A percentile compares a stretch with the other conserved stretches of the same genome.
Conservation (phyloP, 2,888 invertebrate genomes). For the Oxyteleia sp. region DNA sequence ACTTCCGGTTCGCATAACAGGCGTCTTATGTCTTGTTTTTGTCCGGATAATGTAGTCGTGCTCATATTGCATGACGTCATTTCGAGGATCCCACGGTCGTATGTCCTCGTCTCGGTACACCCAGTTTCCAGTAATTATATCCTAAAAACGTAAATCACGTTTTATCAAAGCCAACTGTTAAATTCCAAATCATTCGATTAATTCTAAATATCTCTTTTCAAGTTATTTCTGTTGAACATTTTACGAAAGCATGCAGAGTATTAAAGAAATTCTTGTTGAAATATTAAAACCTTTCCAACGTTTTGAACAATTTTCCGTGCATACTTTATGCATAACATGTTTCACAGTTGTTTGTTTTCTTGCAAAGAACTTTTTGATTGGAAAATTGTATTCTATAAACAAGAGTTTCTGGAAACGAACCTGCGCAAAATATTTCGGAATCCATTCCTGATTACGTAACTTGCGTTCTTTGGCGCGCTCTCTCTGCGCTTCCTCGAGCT, state of each 20-base stretch:
- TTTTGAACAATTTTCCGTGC: too few relatives aligned
- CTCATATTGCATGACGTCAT: constrained; percentile 96
- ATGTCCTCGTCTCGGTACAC: constrained; percentile 93
- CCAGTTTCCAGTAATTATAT: constrained; percentile 90
- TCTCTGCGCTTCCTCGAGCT: constrained; percentile 95
- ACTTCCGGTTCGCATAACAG: constrained; percentile 92
- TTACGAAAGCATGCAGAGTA: too few relatives aligned
- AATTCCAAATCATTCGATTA: not conserved
- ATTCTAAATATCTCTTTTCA: too few relatives aligned
- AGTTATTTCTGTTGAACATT: too few relatives aligned
- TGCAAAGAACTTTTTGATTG: too few relatives aligned
- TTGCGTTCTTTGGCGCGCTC: constrained; percentile 91
- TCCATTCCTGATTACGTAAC: constrained; percentile 91
- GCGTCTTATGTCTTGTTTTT: constrained; percentile 92
- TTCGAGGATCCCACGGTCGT: constrained; percentile 95
- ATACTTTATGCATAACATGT: too few relatives aligned
- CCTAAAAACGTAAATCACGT: constrained; percentile 83
- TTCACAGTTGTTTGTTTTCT: too few relatives aligned
- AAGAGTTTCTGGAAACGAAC: too few relatives aligned
- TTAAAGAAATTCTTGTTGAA: too few relatives aligned
- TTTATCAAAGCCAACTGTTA: not conserved
- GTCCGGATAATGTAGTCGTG: constrained; percentile 93
- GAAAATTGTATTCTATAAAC: too few relatives aligned
- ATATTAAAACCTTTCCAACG: too few relatives aligned
- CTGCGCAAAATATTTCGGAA: constrained; percentile 92